phyloP scores from a whole-genome alignment of 2,113 vertebrate species.

The Zosterops borbonicus region DNA sequence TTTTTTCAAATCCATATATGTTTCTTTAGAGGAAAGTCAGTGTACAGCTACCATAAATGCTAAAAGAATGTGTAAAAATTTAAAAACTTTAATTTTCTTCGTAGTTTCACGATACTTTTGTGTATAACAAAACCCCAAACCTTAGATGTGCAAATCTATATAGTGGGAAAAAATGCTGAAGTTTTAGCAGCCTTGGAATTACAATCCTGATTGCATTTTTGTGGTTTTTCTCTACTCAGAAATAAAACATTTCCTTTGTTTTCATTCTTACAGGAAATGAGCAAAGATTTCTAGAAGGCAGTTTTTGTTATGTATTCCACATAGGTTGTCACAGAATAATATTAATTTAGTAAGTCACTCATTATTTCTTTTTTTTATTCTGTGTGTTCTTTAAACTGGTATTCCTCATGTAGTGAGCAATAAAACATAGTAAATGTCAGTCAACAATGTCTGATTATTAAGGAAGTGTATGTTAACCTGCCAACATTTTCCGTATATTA shows the following conservation, averaged over 20 bases:
- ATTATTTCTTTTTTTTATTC: neutral
- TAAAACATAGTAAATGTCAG: neutral
- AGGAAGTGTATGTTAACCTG: neutral
- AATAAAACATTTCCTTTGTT: neutral
- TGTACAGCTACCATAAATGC: neutral
- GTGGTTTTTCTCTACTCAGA: neutral
- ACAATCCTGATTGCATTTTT: neutral
- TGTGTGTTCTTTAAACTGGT: neutral
- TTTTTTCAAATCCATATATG: neutral
- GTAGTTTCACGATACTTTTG: neutral
- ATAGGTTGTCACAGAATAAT: neutral
- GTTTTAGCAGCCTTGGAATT: neutral
- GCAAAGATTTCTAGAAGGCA: neutral
- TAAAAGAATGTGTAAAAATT: neutral
- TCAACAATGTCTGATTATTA: neutral
- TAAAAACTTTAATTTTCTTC: neutral
- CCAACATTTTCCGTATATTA: neutral
- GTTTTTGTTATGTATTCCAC: neutral
- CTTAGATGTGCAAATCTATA: neutral
- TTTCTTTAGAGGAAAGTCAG: neutral
- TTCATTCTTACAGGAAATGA: neutral
- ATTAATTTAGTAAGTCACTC: neutral
- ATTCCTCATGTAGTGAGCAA: neutral
- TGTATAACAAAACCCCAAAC: neutral
- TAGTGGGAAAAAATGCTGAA: neutral